Evolutionary conservation across 64 coral and sea anemone species (phyloP).

Genomic region (Porites lutea): DNA sequence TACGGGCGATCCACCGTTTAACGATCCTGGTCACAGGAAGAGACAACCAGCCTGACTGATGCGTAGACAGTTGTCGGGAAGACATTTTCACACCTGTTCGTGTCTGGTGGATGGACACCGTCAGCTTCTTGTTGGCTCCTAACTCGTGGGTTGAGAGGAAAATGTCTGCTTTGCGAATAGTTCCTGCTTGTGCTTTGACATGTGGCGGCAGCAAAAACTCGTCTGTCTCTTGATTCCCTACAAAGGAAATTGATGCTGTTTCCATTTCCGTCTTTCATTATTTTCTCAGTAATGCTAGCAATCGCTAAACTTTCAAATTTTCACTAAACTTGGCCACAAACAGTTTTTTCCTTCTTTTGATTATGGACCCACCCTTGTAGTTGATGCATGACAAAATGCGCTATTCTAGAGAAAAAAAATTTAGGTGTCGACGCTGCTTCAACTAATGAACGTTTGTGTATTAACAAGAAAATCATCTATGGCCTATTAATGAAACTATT

Average conservation of each 20-base stretch:
- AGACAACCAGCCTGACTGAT: neutral
- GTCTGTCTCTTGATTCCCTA: neutral
- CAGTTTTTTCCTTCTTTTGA: no score
- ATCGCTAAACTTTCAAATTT: no score
- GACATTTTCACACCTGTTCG: neutral
- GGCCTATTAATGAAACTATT: no score
- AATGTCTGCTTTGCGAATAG: neutral
- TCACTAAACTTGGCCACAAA: no score
- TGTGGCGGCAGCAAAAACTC: neutral
- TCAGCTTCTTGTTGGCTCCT: neutral
- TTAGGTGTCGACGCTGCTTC: no score
- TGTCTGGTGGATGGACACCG: neutral
- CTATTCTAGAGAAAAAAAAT: no score
- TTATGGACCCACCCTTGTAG: no score
- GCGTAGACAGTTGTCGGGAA: neutral
- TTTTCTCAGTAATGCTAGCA: no score
- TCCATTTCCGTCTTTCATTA: no score
- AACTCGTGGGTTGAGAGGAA: neutral
- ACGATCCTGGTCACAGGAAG: neutral
- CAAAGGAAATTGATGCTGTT: neutral
- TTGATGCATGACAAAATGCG: no score
- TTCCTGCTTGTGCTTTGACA: neutral
- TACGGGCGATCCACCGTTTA: neutral
- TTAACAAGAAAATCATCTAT: no score
- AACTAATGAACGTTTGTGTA: no score